Evolutionary conservation across 2,113 vertebrate species (phyloP).

Genomic region (Pituophis catenifer): DNA sequence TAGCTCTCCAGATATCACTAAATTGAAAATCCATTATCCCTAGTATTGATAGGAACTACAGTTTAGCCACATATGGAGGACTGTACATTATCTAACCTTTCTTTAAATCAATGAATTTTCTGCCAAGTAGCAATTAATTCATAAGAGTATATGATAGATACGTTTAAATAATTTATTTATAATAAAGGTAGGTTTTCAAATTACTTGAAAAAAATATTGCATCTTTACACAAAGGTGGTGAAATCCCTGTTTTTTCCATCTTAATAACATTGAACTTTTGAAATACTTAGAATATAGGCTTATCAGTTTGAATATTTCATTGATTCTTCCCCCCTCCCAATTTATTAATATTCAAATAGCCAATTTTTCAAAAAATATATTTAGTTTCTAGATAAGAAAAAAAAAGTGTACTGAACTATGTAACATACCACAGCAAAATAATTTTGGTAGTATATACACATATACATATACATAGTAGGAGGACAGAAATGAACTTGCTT

Average conservation of each 20-base stretch:
- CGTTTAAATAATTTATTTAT: neutral
- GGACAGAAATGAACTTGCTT: neutral
- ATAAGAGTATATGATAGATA: neutral
- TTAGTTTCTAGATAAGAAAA: slow-evolving; percentile 16
- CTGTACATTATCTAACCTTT: neutral
- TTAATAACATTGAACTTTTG: neutral
- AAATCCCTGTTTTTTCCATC: neutral
- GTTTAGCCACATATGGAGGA: neutral
- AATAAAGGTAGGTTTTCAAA: slow-evolving; percentile 9
- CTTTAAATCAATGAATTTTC: neutral
- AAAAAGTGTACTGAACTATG: neutral
- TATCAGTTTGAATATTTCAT: neutral
- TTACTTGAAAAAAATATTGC: neutral
- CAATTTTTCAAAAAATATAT: slow-evolving; percentile 14
- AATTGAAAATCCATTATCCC: neutral
- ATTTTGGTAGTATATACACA: neutral
- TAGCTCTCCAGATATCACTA: neutral
- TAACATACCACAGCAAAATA: slow-evolving; percentile 10
- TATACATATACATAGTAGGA: fast-evolving
- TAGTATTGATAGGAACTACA: neutral
- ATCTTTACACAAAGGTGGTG: neutral
- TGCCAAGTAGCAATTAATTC: neutral
- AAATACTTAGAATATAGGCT: slow-evolving; percentile 1
- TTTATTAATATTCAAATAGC: slow-evolving; percentile 10
- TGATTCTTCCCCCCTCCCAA: neutral